Evolutionary conservation across 2,888 invertebrate genomes (phyloP), one percentile per base, ranked within the genome.

Genomic region (Eristalis tenax): DNA sequence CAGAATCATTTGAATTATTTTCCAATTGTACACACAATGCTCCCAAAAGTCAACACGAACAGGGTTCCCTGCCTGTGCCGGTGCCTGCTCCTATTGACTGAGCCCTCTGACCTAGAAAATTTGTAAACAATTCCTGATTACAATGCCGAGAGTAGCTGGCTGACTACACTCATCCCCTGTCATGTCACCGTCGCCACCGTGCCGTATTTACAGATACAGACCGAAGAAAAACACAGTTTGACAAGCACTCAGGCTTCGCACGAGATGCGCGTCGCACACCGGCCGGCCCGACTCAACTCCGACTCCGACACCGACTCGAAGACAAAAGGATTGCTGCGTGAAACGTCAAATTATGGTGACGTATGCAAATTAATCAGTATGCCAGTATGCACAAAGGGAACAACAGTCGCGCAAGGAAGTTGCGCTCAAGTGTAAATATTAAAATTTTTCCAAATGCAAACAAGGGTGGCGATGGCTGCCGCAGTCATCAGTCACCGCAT

Each of bases 291-390:
- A n/a, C n/a, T n/a, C 28, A 50, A 56, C 68, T 40, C n/a, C 63
- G 63, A 26, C 56, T 35, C 22, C 22, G 65, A 73, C 35, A 56
- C 74, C 50, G 13, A 8, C 63, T 26, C 43, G 68, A 56, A 87
- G 76, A 77, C 76, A 80, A 80, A 73, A 83, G 73, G 82, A 75
- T 68, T 82, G 79, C 73, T 88, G 78, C 84, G 81, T 79, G 83
- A 86, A 83, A 88, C 83, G 86, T 88, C 88, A 88, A 88, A 88
- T 86, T 88, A 88, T 88, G 88, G 88, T 88, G 88, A 88, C 88
- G 88, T 88, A 88, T 88, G 88, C 88, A 88, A 88, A 88, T 88
- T 86, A 88, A 88, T 86, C 86, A 86, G 88, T 77, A 80, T 81
- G 40, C 87, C 71, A 50, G 50, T 83, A 77, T 88, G 80, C 84